A percentile compares a stretch with the other conserved stretches of the same genome.
These are phyloP conservation scores for Lepus timidus DNA, from an alignment of 2,113 vertebrate genomes.

Conservation along the genomic window DNA sequence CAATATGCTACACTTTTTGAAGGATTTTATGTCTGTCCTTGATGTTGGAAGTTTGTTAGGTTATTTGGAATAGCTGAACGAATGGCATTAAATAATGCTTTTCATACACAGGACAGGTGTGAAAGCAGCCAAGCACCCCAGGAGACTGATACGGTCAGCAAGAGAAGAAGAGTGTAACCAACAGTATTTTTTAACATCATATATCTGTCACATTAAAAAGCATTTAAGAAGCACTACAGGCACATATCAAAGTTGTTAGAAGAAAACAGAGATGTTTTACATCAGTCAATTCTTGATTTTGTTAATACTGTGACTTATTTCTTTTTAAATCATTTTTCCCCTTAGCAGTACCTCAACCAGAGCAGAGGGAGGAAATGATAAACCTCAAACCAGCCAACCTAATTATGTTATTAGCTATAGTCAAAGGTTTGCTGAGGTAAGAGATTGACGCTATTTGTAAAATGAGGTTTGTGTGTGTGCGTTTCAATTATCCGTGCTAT, in stretches of 20 bases:
- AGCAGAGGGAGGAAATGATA: background rate
- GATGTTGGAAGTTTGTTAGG: slow-evolving; percentile 11
- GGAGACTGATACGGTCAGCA: background rate
- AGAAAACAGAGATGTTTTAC: slow-evolving; percentile 43
- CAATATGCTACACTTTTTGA: background rate
- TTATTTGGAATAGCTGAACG: slow-evolving; percentile 15
- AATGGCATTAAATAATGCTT: slow-evolving; percentile 26
- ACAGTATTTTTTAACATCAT: background rate
- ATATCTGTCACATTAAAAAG: slow-evolving; percentile 37
- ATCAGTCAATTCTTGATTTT: slow-evolving; percentile 56
- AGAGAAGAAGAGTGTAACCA: background rate
- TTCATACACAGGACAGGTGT: background rate
- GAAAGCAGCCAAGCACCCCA: background rate
- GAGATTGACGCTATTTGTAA: slow-evolving; percentile 70
- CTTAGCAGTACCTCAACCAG: background rate
- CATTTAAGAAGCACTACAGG: background rate
- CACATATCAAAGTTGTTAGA: slow-evolving; percentile 12
- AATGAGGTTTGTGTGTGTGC: slow-evolving; percentile 62
- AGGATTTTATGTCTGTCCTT: background rate
- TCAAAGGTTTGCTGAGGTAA: slow-evolving; percentile 69
- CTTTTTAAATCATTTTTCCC: slow-evolving; percentile 26
- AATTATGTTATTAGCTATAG: slow-evolving; percentile 67
- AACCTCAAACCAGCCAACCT: slow-evolving; percentile 49
- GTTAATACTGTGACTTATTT: slow-evolving; percentile 37
- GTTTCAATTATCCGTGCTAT: slow-evolving; percentile 71